Evolutionary conservation across 2,797 vertebrate genomes (phyloP), one percentile per base, ranked within the genome.

Genomic region (Sebastes matsubarae): DNA sequence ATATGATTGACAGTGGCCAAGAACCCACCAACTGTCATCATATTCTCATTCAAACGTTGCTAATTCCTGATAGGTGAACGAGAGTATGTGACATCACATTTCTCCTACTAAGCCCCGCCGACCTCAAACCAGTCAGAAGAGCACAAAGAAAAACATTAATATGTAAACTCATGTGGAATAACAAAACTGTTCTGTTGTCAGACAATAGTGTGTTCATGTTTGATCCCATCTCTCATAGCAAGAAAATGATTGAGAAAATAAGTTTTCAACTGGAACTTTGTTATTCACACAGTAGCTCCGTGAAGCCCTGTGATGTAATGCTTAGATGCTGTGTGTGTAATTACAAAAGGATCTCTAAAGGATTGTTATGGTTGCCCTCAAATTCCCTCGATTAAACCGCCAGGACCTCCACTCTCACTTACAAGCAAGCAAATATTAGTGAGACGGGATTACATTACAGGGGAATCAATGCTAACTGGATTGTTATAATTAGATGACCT

Each of bases 381-480:
- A 75, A 89, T 72, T 71, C 72, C 77, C 70, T 67, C 2, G 30
- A 86, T 66, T 78, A 75, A 80, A 83, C 20, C 4, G 2, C 52
- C 59, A 36, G 34, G 67, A 83, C 46, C 54, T 55, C 63, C 54
- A 42, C 52, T 66, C 64, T 83, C 57, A 57, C 59, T 80, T 80
- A 82, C 61, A 80, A 66, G 76, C 69, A 54, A 80, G 72, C 66
- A 52, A 66, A 79, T 7, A 52, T 52, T 52, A 60, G 68, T 29
- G 27, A 64, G 52, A 59, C 36, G 68, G 64, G 38, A 88, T 85
- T 75, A 80, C 61, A 83, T 88, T 85, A 80, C n/a, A 66, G 52
- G 5, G 4, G 20, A 84, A 90, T 91, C 82, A 74, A 89, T 87
- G 71, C 55, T 80, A 87, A 86, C 34, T 69, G 55, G 57, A 89